phyloP scores from a whole-genome alignment of 2,888 invertebrate species.

The Eilema caniola region DNA sequence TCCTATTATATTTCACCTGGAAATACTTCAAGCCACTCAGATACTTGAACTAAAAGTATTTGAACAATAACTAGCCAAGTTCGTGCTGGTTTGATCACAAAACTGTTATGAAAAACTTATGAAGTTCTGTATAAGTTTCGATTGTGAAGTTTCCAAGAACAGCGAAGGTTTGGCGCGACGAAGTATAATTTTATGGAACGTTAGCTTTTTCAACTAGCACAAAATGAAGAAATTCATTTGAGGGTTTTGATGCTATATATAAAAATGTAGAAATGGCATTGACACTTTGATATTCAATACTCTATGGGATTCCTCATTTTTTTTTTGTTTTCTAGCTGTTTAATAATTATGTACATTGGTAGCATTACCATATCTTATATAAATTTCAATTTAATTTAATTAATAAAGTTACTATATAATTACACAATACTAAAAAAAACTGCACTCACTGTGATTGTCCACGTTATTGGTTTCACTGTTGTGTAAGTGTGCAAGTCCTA shows the following conservation, averaged over 20 bases:
- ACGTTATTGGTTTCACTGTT: too few species aligned
- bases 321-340: too few species aligned
- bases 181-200: slow-evolving; percentile 27
- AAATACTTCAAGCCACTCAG: slow-evolving; percentile 22
- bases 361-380: too few species aligned
- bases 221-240: slow-evolving; percentile 12
- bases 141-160: slow-evolving; percentile 17
- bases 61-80: slow-evolving; percentile 29
- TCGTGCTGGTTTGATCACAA: slow-evolving; percentile 16
- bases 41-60: slow-evolving; percentile 29
- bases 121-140: slow-evolving; percentile 20
- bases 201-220: slow-evolving; percentile 16
- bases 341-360: too few species aligned
- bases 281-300: not conserved
- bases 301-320: not conserved
- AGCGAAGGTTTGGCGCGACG: slow-evolving; percentile 14
- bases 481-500: too few species aligned
- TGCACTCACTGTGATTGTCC: too few species aligned
- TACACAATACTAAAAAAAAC: too few species aligned
- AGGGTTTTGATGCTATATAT: not conserved
- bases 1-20: slow-evolving; percentile 14
- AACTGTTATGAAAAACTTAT: slow-evolving; percentile 23
- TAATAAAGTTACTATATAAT: too few species aligned
- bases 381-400: too few species aligned
- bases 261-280: not conserved